Conservation (phyloP, 2,797 vertebrate genomes). For the Typhlichthys subterraneus region DNA sequence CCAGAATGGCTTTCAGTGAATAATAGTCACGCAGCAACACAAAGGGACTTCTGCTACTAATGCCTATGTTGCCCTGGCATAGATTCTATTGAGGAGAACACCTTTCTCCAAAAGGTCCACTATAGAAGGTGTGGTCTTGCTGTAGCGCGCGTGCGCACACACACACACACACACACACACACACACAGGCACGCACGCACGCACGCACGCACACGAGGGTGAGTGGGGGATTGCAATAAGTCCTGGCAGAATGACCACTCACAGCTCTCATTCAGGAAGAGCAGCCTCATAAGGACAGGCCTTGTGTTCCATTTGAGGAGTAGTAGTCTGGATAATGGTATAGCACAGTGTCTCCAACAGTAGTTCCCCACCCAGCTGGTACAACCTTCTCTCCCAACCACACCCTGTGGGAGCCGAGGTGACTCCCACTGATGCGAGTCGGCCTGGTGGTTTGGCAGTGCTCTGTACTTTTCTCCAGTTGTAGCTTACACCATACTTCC, state of each 20-base stretch:
- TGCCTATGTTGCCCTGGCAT: conserved; percentile 27
- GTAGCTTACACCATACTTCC: no score
- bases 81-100: conserved; percentile 22
- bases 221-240: no score
- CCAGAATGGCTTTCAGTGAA: no score
- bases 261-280: conserved; percentile 27
- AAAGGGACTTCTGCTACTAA: neutral
- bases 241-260: no score
- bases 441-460: no score
- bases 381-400: conserved; percentile 13
- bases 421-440: conserved; percentile 18
- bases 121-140: no score
- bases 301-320: conserved; percentile 52
- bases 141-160: neutral
- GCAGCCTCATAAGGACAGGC: conserved; percentile 32
- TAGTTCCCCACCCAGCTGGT: conserved; percentile 40
- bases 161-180: conserved; percentile 11
- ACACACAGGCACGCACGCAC: neutral
- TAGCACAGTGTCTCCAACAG: conserved; percentile 29
- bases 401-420: conserved; percentile 29
- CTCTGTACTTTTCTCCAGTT: no score
- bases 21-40: neutral
- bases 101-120: no score
- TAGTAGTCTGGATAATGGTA: conserved; percentile 52
- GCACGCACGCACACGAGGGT: no score